Conservation (phyloP, 2,888 invertebrate genomes). For the Allophyes oxyacanthae region DNA sequence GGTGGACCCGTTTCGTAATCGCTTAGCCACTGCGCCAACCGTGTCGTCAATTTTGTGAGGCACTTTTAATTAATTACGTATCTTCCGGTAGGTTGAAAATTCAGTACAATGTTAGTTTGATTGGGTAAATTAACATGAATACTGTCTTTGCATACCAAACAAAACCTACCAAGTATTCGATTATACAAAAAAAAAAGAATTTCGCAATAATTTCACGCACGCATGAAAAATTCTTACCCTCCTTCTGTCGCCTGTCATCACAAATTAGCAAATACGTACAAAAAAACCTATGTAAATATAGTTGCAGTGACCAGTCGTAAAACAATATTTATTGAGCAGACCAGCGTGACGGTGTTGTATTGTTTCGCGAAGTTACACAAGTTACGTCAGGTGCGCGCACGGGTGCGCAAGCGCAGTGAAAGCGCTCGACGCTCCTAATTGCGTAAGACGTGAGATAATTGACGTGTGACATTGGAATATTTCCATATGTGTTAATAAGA, state of each 20-base stretch:
- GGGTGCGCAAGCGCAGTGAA: slow-evolving; percentile 52
- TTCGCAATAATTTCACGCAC: slow-evolving; percentile 28
- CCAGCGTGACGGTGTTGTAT: slow-evolving; percentile 38
- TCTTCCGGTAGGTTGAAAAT: too few relatives aligned
- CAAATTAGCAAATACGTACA: slow-evolving; percentile 23
- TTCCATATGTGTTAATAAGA: not conserved
- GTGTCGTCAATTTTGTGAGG: too few relatives aligned
- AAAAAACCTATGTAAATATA: slow-evolving; percentile 32
- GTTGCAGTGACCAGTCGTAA: slow-evolving; percentile 11
- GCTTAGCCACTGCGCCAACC: too few relatives aligned
- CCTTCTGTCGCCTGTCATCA: slow-evolving; percentile 30
- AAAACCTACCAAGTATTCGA: too few relatives aligned
- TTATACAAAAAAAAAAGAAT: too few relatives aligned
- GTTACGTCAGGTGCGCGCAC: slow-evolving; percentile 46
- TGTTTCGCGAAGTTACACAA: slow-evolving; percentile 42
- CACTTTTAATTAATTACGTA: too few relatives aligned
- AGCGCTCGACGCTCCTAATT: slow-evolving; percentile 60
- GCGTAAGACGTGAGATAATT: slow-evolving; percentile 46
- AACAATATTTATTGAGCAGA: slow-evolving; percentile 36
- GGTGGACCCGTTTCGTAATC: too few relatives aligned
- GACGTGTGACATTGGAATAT: slow-evolving; percentile 34
- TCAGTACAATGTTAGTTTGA: too few relatives aligned
- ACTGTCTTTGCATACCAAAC: not conserved
- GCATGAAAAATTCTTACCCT: slow-evolving; percentile 23
- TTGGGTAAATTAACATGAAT: slow-evolving; percentile 21